Percentiles rank a stretch among this genome's conserved stretches.
phyloP scores from a whole-genome alignment of 2,888 invertebrate species.

The Drosophila quinaria region DNA sequence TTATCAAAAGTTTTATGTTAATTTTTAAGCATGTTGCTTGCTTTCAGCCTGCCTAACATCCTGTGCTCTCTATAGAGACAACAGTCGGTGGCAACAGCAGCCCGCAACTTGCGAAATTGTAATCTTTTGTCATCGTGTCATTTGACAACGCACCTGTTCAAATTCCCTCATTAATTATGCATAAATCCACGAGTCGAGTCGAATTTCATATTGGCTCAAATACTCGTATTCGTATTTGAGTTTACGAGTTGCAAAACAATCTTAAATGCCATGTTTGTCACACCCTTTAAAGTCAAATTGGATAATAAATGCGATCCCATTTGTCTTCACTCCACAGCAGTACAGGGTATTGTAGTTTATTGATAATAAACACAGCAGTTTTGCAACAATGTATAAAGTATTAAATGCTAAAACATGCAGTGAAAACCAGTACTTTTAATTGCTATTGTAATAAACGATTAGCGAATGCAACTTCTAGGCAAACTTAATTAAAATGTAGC shows the following conservation, averaged over 20 bases:
- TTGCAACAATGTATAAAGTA: not conserved
- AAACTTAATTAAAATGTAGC: too few species aligned
- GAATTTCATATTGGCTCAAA: slow-evolving; percentile 64
- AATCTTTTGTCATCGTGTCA: slow-evolving; percentile 82
- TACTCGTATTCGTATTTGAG: slow-evolving; percentile 1
- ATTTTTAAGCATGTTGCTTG: slow-evolving; percentile 76
- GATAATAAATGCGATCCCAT: slow-evolving; percentile 12
- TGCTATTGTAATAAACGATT: too few species aligned
- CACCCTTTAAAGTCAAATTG: slow-evolving; percentile 20
- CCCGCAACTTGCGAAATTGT: slow-evolving; percentile 75
- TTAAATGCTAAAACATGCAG: not conserved
- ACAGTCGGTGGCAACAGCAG: slow-evolving; percentile 60
- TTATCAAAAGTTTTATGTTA: slow-evolving; percentile 84
- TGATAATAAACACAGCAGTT: slow-evolving; percentile 1
- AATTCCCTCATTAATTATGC: slow-evolving; percentile 84
- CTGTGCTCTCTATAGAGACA: slow-evolving; percentile 40
- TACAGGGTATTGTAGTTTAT: not conserved
- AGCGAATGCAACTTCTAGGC: too few species aligned
- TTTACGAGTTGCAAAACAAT: slow-evolving; percentile 23
- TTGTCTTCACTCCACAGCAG: not conserved
- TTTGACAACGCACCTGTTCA: slow-evolving; percentile 80
- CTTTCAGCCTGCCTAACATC: slow-evolving; percentile 46
- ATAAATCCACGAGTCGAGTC: slow-evolving; percentile 70
- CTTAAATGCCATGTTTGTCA: slow-evolving; percentile 35
- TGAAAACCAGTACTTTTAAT: not conserved